Percentiles rank a stretch among this genome's conserved stretches.
phyloP scores from a whole-genome alignment of 2,888 invertebrate species.

The Nymphalis urticae region DNA sequence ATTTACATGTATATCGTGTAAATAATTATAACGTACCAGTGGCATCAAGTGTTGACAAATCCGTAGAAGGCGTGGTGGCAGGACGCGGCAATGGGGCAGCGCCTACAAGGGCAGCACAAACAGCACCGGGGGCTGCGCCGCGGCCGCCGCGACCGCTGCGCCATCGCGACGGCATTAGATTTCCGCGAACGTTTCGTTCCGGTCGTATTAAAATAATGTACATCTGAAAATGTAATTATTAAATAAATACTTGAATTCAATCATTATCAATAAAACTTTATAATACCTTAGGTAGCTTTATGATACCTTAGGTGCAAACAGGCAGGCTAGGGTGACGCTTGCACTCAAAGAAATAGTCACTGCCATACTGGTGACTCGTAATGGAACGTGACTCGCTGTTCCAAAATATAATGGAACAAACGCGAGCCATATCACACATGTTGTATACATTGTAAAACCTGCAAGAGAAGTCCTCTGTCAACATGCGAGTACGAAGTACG shows the following conservation, averaged over 20 bases:
- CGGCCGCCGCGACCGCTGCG: constrained; percentile 47
- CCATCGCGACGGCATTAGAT: constrained; percentile 62
- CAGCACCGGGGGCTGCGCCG: constrained; percentile 57
- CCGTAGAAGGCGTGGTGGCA: constrained; percentile 55
- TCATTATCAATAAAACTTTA: neutral
- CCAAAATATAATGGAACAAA: constrained; percentile 99
- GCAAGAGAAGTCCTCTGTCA: constrained; percentile 30
- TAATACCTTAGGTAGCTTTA: neutral
- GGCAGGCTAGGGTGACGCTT: constrained; percentile 94
- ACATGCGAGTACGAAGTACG: too few species aligned
- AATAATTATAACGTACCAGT: constrained; percentile 10
- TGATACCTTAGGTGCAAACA: constrained; percentile 94
- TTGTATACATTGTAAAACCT: constrained; percentile 99
- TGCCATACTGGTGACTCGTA: constrained; percentile 97
- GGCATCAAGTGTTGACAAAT: constrained; percentile 58
- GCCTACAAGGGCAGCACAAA: constrained; percentile 56
- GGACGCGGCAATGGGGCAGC: constrained; percentile 47
- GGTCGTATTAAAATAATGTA: constrained; percentile 68
- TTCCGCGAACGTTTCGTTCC: constrained; percentile 69
- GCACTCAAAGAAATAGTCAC: constrained; percentile 97
- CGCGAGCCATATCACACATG: constrained; percentile 98
- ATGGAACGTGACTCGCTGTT: constrained; percentile 94
- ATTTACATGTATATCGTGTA: neutral
- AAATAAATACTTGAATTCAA: neutral
- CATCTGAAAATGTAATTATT: constrained; percentile 47